Base-by-base conservation (phyloP, 2,797 vertebrate genomes). In the Parambassis ranga region DNA sequence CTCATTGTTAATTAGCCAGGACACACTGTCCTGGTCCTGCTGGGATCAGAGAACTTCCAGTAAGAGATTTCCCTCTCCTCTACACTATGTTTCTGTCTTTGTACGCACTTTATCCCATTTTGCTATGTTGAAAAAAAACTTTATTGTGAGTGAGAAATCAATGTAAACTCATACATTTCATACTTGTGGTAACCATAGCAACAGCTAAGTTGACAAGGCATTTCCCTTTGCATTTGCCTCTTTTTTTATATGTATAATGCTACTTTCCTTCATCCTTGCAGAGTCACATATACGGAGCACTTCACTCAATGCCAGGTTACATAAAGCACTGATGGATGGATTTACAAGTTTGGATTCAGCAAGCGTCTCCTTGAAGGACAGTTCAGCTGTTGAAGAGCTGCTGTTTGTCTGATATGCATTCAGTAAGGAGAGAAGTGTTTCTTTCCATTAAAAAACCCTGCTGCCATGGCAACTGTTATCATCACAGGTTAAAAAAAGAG, bases 1-100 rank as follows among this genome's bases (percentile, higher is more conserved):
- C 36, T 60, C 63, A 55, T 22, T 49, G 38, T 62, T 85, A 84
- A 84, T 83, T 55, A 79, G 70, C 47, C 47, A 37, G 56, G 51
- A 77, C 63, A 61, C 74, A 59, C 44, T 72, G 31, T n/a, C 11
- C 43, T 59, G 37, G 41, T 64, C 65, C 47, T 33, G 36, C 32
- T 26, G 28, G 37, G 65, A 77, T 86, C 50, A 86, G 82, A 84
- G 28, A 41, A 47, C n/a, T 37, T 73, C 52, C 65, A 41, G 37
- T 23, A 26, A 46, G 8, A 67, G 31, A 23, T 41, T 56, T 48
- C 15, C 18, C 30, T 52, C 27, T 48, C 35, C 16, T 44, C 6
- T 4, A n/a, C 6, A 11, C 11, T 39, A 26, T 11, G 6, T 35
- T 28, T 43, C 33, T 41, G 19, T 35, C 18, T 42, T 24, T 16